phyloP scores from a whole-genome alignment of 2,888 invertebrate genomes.

The Prenolepis imparis region DNA sequence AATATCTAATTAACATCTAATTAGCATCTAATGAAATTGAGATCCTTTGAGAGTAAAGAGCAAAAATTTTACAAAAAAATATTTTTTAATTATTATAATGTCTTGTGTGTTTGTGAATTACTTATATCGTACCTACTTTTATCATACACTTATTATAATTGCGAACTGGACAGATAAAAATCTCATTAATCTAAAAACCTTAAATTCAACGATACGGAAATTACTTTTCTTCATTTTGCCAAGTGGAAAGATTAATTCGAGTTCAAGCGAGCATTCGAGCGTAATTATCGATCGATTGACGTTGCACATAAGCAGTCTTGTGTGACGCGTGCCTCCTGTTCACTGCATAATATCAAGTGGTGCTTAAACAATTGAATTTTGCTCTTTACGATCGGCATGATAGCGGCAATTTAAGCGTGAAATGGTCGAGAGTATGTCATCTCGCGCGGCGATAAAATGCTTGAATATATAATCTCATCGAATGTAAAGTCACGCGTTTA shows the following conservation, averaged over 20 bases:
- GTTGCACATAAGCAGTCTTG: conserved; percentile 4
- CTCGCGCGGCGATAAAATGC: conserved; percentile 25
- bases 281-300: conserved; percentile 41
- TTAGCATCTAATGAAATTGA: neutral
- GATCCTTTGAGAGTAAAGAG: neutral
- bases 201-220: neutral
- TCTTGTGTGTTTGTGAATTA: neutral
- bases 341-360: conserved; percentile 44
- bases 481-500: conserved; percentile 30
- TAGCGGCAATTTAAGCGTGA: conserved; percentile 39
- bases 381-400: conserved; percentile 41
- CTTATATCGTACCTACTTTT: neutral
- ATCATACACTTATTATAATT: neutral
- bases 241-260: conserved; percentile 10
- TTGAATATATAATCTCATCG: conserved; percentile 27
- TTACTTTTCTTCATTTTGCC: conserved; percentile 1
- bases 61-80: neutral
- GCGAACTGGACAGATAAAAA: neutral
- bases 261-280: neutral
- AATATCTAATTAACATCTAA: neutral
- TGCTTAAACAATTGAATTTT: conserved; percentile 61
- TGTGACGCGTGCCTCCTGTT: conserved; percentile 37
- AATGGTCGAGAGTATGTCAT: conserved; percentile 40
- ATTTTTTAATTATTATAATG: neutral
- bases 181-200: conserved; percentile 6